Percentiles rank a stretch among this genome's conserved stretches.
These are phyloP conservation scores for Coelopa frigida DNA, from an alignment of 1,140 invertebrate species.

Conservation along the genomic window DNA sequence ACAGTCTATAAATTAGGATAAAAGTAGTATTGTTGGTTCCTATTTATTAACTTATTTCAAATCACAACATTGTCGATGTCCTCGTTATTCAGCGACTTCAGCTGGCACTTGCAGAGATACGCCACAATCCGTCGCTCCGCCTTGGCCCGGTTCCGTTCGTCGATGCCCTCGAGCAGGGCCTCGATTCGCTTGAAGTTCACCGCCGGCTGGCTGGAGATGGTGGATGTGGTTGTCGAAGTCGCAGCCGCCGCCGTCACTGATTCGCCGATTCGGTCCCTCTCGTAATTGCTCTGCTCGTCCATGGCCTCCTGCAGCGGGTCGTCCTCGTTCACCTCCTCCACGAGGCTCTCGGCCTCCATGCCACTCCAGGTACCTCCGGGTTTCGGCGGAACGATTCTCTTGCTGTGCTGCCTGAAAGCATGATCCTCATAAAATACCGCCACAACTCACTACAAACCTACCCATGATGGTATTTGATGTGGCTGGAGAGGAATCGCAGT, in stretches of 20 bases:
- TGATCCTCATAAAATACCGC: not conserved
- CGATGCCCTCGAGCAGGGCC: slow-evolving; percentile 27
- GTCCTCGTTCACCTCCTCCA: slow-evolving; percentile 23
- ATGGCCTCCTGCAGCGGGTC: slow-evolving; percentile 36
- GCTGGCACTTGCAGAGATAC: slow-evolving; percentile 35
- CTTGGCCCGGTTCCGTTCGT: slow-evolving; percentile 22
- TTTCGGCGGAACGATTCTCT: not conserved
- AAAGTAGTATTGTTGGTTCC: too few relatives aligned
- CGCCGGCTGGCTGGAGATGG: not conserved
- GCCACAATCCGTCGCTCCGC: slow-evolving; percentile 32
- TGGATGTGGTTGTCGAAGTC: not conserved
- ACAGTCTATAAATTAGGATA: too few relatives aligned
- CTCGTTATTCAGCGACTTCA: slow-evolving; percentile 28
- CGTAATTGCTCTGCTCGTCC: slow-evolving; percentile 37
- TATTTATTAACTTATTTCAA: too few relatives aligned
- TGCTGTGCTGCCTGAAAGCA: not conserved
- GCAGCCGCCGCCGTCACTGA: too few relatives aligned
- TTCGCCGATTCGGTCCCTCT: too few relatives aligned
- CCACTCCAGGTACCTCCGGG: slow-evolving; percentile 4
- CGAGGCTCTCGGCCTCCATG: slow-evolving; percentile 17
- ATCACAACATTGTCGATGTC: slow-evolving; percentile 33
- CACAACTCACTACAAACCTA: slow-evolving; percentile 2
- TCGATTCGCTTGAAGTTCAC: slow-evolving; percentile 28
- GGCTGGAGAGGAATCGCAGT: slow-evolving; percentile 22
- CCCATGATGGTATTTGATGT: slow-evolving; percentile 13